A percentile compares a stretch with the other conserved stretches of the same genome.
These are phyloP conservation scores for Pogona vitticeps DNA, from an alignment of 2,113 vertebrate species.

Conservation along the genomic window DNA sequence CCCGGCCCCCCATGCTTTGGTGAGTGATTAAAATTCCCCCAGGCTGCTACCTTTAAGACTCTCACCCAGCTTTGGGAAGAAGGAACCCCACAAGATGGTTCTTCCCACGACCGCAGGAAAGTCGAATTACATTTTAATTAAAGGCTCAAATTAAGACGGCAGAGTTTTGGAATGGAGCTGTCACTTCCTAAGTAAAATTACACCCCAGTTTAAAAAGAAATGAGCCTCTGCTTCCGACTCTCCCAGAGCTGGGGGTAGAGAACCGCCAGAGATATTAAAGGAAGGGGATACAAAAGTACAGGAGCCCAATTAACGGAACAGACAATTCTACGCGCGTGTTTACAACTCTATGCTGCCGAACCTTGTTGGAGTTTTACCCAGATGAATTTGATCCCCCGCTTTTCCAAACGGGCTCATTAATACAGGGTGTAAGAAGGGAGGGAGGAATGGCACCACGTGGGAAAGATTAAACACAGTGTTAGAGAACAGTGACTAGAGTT, in stretches of 20 bases:
- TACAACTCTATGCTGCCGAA: not conserved
- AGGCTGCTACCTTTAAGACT: not conserved
- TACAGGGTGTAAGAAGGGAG: conserved; percentile 33
- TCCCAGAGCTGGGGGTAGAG: not conserved
- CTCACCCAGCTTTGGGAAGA: not conserved
- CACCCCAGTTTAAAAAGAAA: not conserved
- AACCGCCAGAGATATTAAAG: not conserved
- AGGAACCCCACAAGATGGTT: too few relatives aligned
- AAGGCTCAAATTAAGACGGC: conserved; percentile 13
- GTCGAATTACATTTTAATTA: conserved; percentile 15
- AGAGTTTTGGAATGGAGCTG: conserved; percentile 21
- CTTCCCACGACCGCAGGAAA: not conserved
- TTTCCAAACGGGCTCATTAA: conserved; percentile 41
- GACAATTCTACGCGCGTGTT: not conserved
- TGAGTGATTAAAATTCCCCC: not conserved
- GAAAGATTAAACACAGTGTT: too few relatives aligned
- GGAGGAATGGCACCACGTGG: not conserved
- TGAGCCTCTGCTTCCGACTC: not conserved
- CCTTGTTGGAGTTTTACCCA: not conserved
- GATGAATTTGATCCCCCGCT: too few relatives aligned
- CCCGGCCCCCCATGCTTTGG: not conserved
- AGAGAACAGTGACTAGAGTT: too few relatives aligned
- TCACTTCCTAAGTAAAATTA: not conserved
- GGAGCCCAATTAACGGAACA: not conserved
- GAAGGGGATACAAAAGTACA: not conserved